Conservation (phyloP, 2,888 invertebrate species). For the Eustalomyia histrio region DNA sequence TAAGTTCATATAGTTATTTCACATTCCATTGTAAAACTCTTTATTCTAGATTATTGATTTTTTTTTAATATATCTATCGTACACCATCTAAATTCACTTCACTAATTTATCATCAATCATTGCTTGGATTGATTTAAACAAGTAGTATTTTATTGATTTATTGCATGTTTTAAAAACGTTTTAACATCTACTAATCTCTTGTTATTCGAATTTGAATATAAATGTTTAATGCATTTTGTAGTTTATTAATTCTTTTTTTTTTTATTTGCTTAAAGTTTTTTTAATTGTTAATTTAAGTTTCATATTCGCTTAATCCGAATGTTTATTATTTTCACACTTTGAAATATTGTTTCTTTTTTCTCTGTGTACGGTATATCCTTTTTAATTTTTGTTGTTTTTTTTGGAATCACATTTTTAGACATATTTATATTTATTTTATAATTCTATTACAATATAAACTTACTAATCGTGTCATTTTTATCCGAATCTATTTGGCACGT, state of each 20-base stretch:
- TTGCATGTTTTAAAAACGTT: constrained; percentile 13
- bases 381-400: neutral
- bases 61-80: neutral
- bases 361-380: neutral
- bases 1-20: neutral
- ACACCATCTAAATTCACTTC: neutral
- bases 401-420: neutral
- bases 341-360: neutral
- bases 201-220: constrained; percentile 1
- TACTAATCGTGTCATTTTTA: constrained; percentile 75
- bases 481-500: constrained; percentile 61
- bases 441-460: constrained; percentile 64
- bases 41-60: neutral
- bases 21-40: too few relatives aligned
- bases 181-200: constrained; percentile 5
- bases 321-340: neutral
- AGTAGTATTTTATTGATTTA: neutral
- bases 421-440: constrained; percentile 13
- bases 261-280: neutral
- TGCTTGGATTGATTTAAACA: neutral
- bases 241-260: neutral
- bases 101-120: constrained; percentile 22
- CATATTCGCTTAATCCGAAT: neutral
- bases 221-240: neutral
- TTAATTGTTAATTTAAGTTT: neutral